Conservation (phyloP, 1,140 invertebrate genomes). For the roundworm (Caenorhabditis elegans) region WBcel235 BX284602.5:6408501-6409000, state of each 20-base stretch:
- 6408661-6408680: too few relatives aligned
- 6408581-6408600: background rate
- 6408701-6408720: too few relatives aligned
- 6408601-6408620: slow-evolving; percentile 12
- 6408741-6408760: too few relatives aligned
- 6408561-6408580: background rate
- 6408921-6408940: slow-evolving; percentile 19
- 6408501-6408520: slow-evolving; percentile 45
- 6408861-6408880: background rate
- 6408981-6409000: slow-evolving; percentile 28
- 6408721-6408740: too few relatives aligned
- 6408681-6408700: too few relatives aligned
- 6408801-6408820: too few relatives aligned
- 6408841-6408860: background rate
- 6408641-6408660: too few relatives aligned
- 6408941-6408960: slow-evolving; percentile 29
- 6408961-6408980: slow-evolving; percentile 31
- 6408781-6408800: too few relatives aligned
- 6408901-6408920: background rate
- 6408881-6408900: background rate
- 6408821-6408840: background rate
- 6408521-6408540: slow-evolving; percentile 36
- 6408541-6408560: background rate
- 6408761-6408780: too few relatives aligned
- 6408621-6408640: background rate